Base-by-base conservation (phyloP, 2,113 vertebrate genomes). In the Felis chaus region DNA sequence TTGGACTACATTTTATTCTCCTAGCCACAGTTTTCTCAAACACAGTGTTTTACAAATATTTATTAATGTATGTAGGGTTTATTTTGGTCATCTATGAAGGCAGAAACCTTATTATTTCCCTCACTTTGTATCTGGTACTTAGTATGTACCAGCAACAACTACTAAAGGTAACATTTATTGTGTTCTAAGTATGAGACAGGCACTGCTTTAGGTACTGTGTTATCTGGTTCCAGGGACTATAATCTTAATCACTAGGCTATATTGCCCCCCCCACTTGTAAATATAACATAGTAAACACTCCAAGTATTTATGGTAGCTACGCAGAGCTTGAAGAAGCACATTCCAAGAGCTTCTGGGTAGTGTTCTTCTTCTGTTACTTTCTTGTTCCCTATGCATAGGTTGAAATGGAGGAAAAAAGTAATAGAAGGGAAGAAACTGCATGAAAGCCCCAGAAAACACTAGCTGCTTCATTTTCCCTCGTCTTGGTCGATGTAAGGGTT, bases 401-500 rank as follows among this genome's bases (percentile, higher is more conserved):
- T 45, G 33, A 85, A 68, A 50, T 11, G 1, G 76, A 71, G 39
- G 45, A n/a, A 25, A 12, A 1, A 53, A 8, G 12, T 68, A 73
- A 45, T 2, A n/a, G 19, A 66, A 89, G 33, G 19, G 33, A 31
- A 63, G 16, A 33, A 25, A 16, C 29, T 1, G 0, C 2, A 0
- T 10, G 14, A 33, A 14, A 73, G 21, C 5, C 81, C 78, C 25
- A 66, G 79, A n/a, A 55, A 68, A 63, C 1, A 5, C 0, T 0
- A 39, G 4, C 14, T 36, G 13, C 19, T 76, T 48, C 19, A 29
- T 45, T 41, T 29, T 53, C 27, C 16, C 9, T 29, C 1, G 21
- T 12, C 78, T 14, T 0, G 15, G 41, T 18, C 9, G 12, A 2
- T 3, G 13, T 11, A 19, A 84, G 6, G 11, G 31, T 5, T 45